phyloP scores from a whole-genome alignment of 2,113 vertebrate species.

The Eublepharis macularius region DNA sequence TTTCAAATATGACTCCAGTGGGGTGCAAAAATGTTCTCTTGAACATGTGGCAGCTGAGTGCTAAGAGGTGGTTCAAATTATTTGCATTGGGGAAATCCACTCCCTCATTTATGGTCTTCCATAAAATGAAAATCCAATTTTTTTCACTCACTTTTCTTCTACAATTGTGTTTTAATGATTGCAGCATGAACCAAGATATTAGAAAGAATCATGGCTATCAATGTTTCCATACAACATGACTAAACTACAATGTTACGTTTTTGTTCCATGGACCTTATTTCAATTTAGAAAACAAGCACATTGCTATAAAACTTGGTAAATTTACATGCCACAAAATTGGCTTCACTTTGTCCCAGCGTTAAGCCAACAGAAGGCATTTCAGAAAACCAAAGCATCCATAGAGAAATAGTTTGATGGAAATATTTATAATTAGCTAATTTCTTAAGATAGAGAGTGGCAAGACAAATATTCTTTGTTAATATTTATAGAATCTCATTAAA shows the following conservation, averaged over 20 bases:
- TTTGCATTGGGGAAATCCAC: not conserved
- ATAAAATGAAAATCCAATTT: too few relatives aligned
- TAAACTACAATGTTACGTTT: not conserved
- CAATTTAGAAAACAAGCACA: not conserved
- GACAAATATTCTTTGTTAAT: constrained; percentile 73
- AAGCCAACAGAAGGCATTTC: not conserved
- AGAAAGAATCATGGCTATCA: constrained; percentile 5
- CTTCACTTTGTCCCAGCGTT: not conserved
- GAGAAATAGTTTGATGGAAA: constrained; percentile 47
- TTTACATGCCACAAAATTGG: not conserved
- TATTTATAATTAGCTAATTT: constrained; percentile 51
- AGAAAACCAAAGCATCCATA: not conserved
- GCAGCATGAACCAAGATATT: not conserved
- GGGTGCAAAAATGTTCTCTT: too few relatives aligned
- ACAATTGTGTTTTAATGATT: too few relatives aligned
- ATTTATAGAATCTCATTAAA: constrained; percentile 65
- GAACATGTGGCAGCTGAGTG: not conserved
- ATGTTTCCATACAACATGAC: not conserved
- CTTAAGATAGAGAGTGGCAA: constrained; percentile 58
- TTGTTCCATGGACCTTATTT: not conserved
- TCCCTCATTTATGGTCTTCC: too few relatives aligned
- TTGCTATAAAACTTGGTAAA: not conserved
- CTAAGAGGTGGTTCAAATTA: not conserved
- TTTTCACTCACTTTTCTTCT: too few relatives aligned
- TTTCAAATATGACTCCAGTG: not conserved